Conservation (phyloP, 2,888 invertebrate genomes). For the Platycheirus albimanus region DNA sequence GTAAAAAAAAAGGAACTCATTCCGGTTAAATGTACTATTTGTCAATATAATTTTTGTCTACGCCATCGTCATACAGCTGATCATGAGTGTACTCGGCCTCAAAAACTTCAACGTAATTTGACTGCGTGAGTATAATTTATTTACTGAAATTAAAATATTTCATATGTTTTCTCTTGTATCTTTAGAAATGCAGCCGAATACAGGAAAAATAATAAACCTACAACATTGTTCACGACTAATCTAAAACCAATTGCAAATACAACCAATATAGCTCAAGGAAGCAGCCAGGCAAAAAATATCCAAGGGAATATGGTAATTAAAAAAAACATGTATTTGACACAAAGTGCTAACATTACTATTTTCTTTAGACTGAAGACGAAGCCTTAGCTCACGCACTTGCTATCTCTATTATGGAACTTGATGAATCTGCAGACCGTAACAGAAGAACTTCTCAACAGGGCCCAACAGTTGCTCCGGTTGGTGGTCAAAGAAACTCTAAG, state of each 20-base stretch:
- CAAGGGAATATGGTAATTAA: slow-evolving; percentile 87
- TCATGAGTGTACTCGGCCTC: slow-evolving; percentile 88
- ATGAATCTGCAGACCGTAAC: slow-evolving; percentile 81
- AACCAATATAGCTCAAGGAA: slow-evolving; percentile 68
- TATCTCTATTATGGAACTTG: slow-evolving; percentile 86
- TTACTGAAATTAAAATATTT: too few relatives aligned
- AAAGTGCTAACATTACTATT: not conserved
- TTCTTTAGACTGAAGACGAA: slow-evolving; percentile 91
- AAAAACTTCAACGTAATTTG: slow-evolving; percentile 77
- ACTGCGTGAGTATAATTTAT: slow-evolving; percentile 76
- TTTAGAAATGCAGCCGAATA: slow-evolving; percentile 80
- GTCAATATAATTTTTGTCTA: slow-evolving; percentile 93
- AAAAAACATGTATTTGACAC: too few relatives aligned
- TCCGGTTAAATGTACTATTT: slow-evolving; percentile 90
- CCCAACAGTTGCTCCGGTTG: slow-evolving; percentile 76
- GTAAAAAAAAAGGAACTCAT: slow-evolving; percentile 95
- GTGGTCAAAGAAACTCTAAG: slow-evolving; percentile 78
- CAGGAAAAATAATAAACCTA: slow-evolving; percentile 77
- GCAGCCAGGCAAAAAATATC: slow-evolving; percentile 82
- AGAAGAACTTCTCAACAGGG: slow-evolving; percentile 71
- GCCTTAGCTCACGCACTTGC: slow-evolving; percentile 93
- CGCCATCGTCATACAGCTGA: slow-evolving; percentile 93
- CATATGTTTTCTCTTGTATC: too few relatives aligned
- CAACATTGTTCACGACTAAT: slow-evolving; percentile 76
- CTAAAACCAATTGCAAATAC: slow-evolving; percentile 75